Conservation (phyloP, 2,797 vertebrate species). For the Tauraco hartlaubi region DNA sequence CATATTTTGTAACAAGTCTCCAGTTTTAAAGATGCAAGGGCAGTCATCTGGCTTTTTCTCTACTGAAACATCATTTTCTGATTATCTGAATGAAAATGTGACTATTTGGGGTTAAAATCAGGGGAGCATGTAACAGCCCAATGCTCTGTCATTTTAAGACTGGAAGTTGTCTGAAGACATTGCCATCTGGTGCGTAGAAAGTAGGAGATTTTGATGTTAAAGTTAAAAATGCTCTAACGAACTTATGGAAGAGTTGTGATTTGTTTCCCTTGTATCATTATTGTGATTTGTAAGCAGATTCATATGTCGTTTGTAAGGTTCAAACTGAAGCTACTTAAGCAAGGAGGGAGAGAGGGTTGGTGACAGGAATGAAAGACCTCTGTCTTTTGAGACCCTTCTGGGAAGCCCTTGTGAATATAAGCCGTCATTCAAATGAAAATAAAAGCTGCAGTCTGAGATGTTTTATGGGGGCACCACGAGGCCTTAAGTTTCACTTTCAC, state of each 20-base stretch:
- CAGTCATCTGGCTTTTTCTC: constrained; percentile 19
- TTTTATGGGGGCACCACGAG: neutral
- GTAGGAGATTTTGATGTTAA: neutral
- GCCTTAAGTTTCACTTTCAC: neutral
- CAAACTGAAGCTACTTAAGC: neutral
- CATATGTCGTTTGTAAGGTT: neutral
- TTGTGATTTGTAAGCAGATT: neutral
- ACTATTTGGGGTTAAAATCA: constrained; percentile 19
- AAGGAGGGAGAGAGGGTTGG: neutral
- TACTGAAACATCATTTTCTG: neutral
- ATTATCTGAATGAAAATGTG: neutral
- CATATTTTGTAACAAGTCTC: neutral
- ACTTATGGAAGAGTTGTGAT: neutral
- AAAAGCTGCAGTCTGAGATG: neutral
- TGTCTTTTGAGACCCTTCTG: neutral
- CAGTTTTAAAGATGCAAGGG: neutral
- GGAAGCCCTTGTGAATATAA: neutral
- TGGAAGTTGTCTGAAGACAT: constrained; percentile 32
- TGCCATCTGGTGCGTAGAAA: constrained; percentile 6
- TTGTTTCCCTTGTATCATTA: neutral
- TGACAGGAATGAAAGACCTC: neutral
- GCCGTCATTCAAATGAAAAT: neutral
- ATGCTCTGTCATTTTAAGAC: neutral
- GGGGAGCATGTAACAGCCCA: neutral
- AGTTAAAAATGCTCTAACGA: neutral